phyloP scores from a whole-genome alignment of 2,888 invertebrate species.

The Choristoneura rosaceana region DNA sequence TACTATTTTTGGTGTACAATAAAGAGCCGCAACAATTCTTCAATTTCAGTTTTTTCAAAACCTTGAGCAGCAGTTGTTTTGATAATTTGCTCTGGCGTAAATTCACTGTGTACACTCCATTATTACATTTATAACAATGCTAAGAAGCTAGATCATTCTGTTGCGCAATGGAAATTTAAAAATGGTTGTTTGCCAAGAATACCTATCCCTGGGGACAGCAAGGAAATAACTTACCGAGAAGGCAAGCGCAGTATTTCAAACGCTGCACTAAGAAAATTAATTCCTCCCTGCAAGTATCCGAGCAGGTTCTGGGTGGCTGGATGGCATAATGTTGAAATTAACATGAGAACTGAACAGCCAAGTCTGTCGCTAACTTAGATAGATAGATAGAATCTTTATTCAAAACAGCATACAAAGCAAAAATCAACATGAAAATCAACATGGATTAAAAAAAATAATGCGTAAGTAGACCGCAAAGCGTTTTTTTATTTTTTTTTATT shows the following conservation, averaged over 20 bases:
- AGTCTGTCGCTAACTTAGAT: not conserved
- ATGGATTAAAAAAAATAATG: too few species aligned
- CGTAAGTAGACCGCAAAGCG: too few species aligned
- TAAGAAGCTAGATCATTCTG: not conserved
- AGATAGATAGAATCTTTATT: too few species aligned
- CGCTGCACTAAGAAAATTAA: not conserved
- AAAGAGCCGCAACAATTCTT: too few species aligned
- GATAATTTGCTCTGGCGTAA: not conserved
- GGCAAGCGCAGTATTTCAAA: not conserved
- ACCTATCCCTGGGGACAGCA: not conserved
- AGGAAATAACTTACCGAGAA: not conserved
- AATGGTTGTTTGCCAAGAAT: not conserved
- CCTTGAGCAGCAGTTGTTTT: too few species aligned
- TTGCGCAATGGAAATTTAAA: not conserved
- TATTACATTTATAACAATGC: not conserved
- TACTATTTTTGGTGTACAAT: too few species aligned
- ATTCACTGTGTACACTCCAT: too few species aligned
- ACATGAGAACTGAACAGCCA: not conserved
- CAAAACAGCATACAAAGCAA: too few species aligned
- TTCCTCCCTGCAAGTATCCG: not conserved
- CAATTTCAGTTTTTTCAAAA: too few species aligned
- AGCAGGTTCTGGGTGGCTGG: not conserved
- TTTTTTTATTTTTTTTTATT: too few species aligned
- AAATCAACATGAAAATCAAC: too few species aligned
- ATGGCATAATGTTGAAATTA: not conserved